These are phyloP conservation scores for Huso huso DNA, from an alignment of 2,797 vertebrate species.

Conservation along the genomic window DNA sequence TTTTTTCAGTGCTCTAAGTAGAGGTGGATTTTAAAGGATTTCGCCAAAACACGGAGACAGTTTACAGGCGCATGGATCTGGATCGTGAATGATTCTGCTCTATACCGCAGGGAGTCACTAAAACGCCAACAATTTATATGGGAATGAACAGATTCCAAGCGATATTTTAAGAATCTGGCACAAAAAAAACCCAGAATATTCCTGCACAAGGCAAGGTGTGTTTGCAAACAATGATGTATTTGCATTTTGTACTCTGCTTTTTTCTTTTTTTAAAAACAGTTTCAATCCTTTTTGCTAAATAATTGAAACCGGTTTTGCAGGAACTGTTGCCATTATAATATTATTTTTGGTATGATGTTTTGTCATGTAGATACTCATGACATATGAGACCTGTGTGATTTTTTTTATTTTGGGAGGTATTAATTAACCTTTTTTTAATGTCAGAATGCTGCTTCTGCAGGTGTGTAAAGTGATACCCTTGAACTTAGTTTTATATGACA, in stretches of 20 bases:
- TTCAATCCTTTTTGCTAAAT: constrained; percentile 11
- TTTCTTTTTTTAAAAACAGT: no score
- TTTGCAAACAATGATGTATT: no score
- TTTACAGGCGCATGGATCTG: constrained; percentile 8
- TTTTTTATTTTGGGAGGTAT: no score
- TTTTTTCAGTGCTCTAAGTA: constrained; percentile 39
- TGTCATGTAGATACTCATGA: constrained; percentile 12
- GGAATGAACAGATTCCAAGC: constrained; percentile 5
- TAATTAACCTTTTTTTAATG: no score
- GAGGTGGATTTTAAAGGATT: constrained; percentile 53
- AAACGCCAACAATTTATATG: neutral
- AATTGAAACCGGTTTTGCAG: constrained; percentile 23
- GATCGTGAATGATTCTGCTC: constrained; percentile 19
- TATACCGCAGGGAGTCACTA: constrained; percentile 16
- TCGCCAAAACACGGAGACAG: constrained; percentile 60
- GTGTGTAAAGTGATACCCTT: no score
- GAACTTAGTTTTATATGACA: no score
- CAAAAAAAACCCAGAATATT: no score
- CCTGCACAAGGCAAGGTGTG: no score
- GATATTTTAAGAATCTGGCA: neutral
- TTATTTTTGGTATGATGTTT: constrained; percentile 12
- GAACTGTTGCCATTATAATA: constrained; percentile 21
- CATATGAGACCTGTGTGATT: no score
- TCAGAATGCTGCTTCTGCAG: no score
- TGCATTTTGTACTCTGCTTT: no score